phyloP scores from a whole-genome alignment of 2,113 vertebrate genomes.

The Chamaea fasciata region DNA sequence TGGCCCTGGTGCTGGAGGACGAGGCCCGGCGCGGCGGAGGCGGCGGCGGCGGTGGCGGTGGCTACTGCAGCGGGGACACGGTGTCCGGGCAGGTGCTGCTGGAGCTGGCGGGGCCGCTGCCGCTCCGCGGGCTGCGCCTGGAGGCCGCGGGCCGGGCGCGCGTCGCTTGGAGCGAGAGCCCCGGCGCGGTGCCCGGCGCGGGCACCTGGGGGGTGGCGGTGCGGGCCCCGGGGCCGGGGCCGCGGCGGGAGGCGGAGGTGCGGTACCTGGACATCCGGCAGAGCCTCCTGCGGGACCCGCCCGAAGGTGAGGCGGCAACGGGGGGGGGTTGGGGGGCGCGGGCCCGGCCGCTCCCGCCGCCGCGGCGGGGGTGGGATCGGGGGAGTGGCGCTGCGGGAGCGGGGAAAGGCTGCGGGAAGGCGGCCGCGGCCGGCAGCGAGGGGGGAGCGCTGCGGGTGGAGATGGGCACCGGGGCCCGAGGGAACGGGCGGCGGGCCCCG shows the following conservation, averaged over 20 bases:
- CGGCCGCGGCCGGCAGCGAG: not conserved
- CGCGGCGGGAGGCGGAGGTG: constrained; percentile 55
- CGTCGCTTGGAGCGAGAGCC: constrained; percentile 58
- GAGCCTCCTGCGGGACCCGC: constrained; percentile 56
- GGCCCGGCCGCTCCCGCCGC: not conserved
- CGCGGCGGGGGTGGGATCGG: not conserved
- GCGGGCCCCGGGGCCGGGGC: not conserved
- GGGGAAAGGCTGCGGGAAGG: not conserved
- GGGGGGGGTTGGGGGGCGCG: not conserved
- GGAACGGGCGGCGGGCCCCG: not conserved
- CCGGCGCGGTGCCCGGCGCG: not conserved
- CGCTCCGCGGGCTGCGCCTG: not conserved
- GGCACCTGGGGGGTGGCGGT: not conserved
- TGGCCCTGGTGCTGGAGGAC: not conserved
- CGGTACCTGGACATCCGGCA: constrained; percentile 69
- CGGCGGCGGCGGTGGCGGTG: not conserved
- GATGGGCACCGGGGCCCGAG: accelerated
- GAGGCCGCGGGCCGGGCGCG: constrained; percentile 44
- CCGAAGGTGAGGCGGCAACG: constrained; percentile 20
- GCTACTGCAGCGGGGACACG: not conserved
- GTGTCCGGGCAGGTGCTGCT: not conserved
- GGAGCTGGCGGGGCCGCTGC: not conserved
- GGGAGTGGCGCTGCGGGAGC: not conserved
- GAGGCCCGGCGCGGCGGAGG: not conserved
- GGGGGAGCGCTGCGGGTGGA: too few species aligned